A percentile compares a stretch with the other conserved stretches of the same genome.
These are phyloP conservation scores for Poeciliopsis prolifica DNA, from an alignment of 2,113 vertebrate genomes.

Conservation along the genomic window DNA sequence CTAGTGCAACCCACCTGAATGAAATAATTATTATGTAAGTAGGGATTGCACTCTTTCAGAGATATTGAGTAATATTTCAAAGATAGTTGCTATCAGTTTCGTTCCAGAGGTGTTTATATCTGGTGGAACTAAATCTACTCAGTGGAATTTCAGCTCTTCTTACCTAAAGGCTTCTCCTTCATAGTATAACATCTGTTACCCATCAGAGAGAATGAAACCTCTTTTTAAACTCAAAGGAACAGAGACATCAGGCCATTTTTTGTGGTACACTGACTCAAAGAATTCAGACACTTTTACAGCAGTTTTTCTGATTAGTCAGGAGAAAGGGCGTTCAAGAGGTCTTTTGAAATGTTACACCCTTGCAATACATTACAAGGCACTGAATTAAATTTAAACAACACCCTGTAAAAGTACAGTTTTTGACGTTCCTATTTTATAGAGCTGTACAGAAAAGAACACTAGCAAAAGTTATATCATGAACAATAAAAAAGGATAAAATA, in stretches of 20 bases:
- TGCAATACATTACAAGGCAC: not conserved
- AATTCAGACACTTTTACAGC: slow-evolving; percentile 44
- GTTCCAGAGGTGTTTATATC: slow-evolving; percentile 39
- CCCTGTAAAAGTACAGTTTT: slow-evolving; percentile 14
- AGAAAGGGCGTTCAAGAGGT: slow-evolving; percentile 64
- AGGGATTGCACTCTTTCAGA: not conserved
- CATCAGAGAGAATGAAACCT: slow-evolving; percentile 83
- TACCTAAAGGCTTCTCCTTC: slow-evolving; percentile 65
- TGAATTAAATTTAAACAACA: slow-evolving; percentile 43
- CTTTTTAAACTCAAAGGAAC: slow-evolving; percentile 73
- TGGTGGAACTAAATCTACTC: slow-evolving; percentile 52
- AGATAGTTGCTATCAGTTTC: not conserved
- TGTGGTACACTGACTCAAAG: slow-evolving; percentile 52
- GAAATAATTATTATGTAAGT: not conserved
- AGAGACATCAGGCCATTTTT: slow-evolving; percentile 81
- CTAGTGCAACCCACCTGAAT: not conserved
- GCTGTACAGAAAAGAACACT: slow-evolving; percentile 32
- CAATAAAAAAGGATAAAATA: slow-evolving; percentile 21
- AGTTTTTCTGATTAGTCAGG: slow-evolving; percentile 57
- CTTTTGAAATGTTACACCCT: slow-evolving; percentile 56
- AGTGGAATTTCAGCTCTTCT: slow-evolving; percentile 60
- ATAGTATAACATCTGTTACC: slow-evolving; percentile 86
- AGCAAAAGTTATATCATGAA: slow-evolving; percentile 26
- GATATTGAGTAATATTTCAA: not conserved
- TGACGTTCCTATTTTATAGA: slow-evolving; percentile 36